Percentiles rank a stretch among this genome's conserved stretches.
Conservation (phyloP, 2,888 invertebrate species). For the Gymnocheta viridis region DNA sequence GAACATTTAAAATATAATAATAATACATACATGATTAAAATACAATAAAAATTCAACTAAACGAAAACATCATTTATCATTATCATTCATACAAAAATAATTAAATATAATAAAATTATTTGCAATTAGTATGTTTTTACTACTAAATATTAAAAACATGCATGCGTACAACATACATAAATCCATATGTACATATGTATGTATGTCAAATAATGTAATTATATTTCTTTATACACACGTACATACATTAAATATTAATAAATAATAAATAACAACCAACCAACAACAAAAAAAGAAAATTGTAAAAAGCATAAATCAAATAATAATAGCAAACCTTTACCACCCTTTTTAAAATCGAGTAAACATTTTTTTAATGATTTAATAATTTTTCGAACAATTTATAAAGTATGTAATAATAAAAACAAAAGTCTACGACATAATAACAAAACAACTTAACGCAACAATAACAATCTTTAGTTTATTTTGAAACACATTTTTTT, state of each 20-base stretch:
- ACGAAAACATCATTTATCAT: constrained; percentile 57
- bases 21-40: neutral
- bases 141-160: constrained; percentile 3
- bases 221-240: constrained; percentile 21
- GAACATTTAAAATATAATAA: constrained; percentile 25
- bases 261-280: constrained; percentile 16
- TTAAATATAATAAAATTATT: constrained; percentile 13
- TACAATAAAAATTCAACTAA: constrained; percentile 40
- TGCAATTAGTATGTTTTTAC: constrained; percentile 45
- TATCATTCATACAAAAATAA: constrained; percentile 39
- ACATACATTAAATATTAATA: constrained; percentile 39
- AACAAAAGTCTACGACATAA: constrained; percentile 49
- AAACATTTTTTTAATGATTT: constrained; percentile 59
- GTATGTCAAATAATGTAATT: constrained; percentile 39
- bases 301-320: constrained; percentile 58
- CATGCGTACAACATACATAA: neutral
- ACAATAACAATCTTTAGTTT: constrained; percentile 67
- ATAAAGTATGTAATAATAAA: constrained; percentile 15
- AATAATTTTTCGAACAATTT: constrained; percentile 20
- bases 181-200: neutral
- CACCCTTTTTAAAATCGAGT: constrained; percentile 39
- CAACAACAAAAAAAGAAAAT: constrained; percentile 12
- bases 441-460: constrained; percentile 59
- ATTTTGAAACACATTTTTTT: constrained; percentile 37
- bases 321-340: constrained; percentile 26